Conservation (phyloP, 2,797 vertebrate genomes). For the Florisuga fusca region DNA sequence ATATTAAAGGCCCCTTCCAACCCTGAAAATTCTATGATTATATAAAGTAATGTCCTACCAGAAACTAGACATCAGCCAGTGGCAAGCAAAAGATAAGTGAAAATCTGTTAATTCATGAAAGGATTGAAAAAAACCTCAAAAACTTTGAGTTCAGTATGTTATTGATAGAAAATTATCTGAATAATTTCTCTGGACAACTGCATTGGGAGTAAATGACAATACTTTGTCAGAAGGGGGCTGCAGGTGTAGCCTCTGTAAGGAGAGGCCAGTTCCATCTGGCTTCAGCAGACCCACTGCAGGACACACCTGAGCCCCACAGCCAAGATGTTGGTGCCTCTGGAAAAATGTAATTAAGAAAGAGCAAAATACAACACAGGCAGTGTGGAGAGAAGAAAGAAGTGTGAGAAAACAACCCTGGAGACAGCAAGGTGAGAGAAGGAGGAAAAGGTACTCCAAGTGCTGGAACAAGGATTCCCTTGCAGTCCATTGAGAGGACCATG, state of each 20-base stretch:
- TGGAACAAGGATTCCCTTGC: background rate
- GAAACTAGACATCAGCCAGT: background rate
- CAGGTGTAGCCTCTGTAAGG: background rate
- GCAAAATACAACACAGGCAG: background rate
- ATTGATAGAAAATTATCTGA: background rate
- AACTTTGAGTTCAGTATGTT: background rate
- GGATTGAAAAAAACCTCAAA: background rate
- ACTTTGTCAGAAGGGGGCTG: fast-evolving
- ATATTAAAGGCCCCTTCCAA: too few species aligned
- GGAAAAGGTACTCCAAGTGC: background rate
- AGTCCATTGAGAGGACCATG: background rate
- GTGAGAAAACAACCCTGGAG: background rate
- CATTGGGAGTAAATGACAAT: background rate
- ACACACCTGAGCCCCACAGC: background rate
- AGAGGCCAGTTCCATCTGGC: background rate
- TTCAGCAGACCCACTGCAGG: background rate
- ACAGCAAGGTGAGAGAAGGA: background rate
- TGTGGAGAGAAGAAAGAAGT: background rate
- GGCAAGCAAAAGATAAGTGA: background rate
- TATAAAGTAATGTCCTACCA: background rate
- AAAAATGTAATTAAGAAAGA: background rate
- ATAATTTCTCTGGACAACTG: background rate
- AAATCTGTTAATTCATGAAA: background rate
- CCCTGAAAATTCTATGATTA: too few species aligned
- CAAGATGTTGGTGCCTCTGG: background rate